Evolutionary conservation across 2,888 invertebrate genomes (phyloP).

Genomic region (Caradrina kadenii): DNA sequence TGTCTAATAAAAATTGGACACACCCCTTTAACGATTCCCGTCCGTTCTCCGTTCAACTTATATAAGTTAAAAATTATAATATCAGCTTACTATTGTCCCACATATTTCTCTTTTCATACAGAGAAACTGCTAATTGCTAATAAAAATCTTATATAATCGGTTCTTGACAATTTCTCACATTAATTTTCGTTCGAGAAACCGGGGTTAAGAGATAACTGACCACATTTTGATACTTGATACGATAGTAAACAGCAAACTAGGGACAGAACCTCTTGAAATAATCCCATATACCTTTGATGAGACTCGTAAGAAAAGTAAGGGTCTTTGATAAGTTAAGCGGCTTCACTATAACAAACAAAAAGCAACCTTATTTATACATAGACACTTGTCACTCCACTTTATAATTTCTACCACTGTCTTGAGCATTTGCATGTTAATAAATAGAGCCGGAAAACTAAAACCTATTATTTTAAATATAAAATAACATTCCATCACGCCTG

Average conservation of each 20-base stretch:
- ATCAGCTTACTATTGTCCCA: too few species aligned
- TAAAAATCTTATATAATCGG: too few species aligned
- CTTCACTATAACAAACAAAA: neutral
- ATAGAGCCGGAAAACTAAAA: neutral
- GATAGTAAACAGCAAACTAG: conserved; percentile 7
- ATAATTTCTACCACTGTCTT: neutral
- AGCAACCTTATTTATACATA: neutral
- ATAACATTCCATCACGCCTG: too few species aligned
- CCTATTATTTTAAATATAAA: neutral
- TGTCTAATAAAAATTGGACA: too few species aligned
- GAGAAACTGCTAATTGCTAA: too few species aligned
- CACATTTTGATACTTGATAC: conserved; percentile 12
- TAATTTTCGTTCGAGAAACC: too few species aligned
- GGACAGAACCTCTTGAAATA: conserved; percentile 4
- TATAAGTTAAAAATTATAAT: too few species aligned
- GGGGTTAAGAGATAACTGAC: neutral
- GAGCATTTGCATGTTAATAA: neutral
- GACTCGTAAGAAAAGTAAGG: neutral
- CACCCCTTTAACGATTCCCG: too few species aligned
- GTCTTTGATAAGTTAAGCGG: conserved; percentile 8
- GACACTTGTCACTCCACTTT: neutral
- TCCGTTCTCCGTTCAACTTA: too few species aligned
- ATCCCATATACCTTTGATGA: conserved; percentile 21
- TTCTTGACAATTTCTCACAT: too few species aligned
- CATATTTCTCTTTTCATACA: too few species aligned